phyloP scores from a whole-genome alignment of 2,888 invertebrate genomes.

The Thera britannica region DNA sequence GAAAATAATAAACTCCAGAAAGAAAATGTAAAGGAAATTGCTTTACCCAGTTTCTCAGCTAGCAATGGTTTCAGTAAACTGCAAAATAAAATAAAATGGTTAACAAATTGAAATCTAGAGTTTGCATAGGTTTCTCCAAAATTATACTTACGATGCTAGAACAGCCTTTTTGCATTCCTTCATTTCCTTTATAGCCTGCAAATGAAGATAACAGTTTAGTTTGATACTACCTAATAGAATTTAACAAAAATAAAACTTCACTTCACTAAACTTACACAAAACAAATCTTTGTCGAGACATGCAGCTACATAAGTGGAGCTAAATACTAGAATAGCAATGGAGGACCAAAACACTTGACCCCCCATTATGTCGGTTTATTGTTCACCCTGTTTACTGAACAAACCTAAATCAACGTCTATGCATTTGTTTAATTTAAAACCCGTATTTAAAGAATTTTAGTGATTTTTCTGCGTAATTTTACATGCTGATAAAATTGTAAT shows the following conservation, averaged over 20 bases:
- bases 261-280: constrained; percentile 59
- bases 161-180: constrained; percentile 75
- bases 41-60: constrained; percentile 61
- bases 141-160: constrained; percentile 66
- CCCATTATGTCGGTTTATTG: constrained; percentile 54
- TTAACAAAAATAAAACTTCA: background rate
- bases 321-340: constrained; percentile 62
- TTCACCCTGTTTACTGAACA: constrained; percentile 22
- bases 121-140: background rate
- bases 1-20: constrained; percentile 6
- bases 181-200: constrained; percentile 73
- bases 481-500: constrained; percentile 45
- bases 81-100: constrained; percentile 46
- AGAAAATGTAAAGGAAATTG: background rate
- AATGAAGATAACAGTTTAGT: constrained; percentile 37
- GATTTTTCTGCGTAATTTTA: constrained; percentile 40
- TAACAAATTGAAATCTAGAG: background rate
- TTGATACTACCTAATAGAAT: background rate
- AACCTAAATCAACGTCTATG: constrained; percentile 27
- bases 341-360: constrained; percentile 71
- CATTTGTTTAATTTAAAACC: constrained; percentile 16
- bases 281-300: constrained; percentile 70
- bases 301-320: constrained; percentile 56
- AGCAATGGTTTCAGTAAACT: constrained; percentile 72
- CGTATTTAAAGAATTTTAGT: constrained; percentile 50